A percentile compares a stretch with the other conserved stretches of the same genome.
Conservation (phyloP, 2,113 vertebrate genomes). For the Macrotis lagotis region DNA sequence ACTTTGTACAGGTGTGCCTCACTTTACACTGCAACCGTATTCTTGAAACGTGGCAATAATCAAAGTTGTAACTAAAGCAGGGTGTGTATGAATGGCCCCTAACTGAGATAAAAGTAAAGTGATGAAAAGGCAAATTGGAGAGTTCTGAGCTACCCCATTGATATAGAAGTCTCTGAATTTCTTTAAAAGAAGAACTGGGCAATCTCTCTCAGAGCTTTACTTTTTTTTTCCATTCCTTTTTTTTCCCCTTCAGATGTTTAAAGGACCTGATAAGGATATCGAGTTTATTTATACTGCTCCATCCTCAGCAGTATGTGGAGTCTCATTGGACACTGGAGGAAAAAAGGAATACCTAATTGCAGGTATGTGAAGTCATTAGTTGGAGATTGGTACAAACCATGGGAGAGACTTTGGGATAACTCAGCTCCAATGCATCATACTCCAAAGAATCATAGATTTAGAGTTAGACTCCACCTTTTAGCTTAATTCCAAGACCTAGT, state of each 20-base stretch:
- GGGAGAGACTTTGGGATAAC: rapidly evolving
- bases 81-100: background rate
- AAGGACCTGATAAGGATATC: conserved; percentile 90
- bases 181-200: background rate
- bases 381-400: background rate
- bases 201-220: rapidly evolving
- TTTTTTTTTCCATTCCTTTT: rapidly evolving
- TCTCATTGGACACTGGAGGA: conserved; percentile 88
- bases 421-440: background rate
- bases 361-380: conserved; percentile 80
- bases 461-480: background rate
- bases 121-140: background rate
- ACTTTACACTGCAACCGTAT: background rate
- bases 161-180: rapidly evolving
- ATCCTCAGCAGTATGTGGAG: conserved; percentile 91
- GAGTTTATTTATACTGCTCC: conserved; percentile 93
- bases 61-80: background rate
- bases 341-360: conserved; percentile 96
- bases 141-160: background rate
- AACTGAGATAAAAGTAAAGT: too few relatives aligned
- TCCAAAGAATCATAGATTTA: background rate
- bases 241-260: conserved; percentile 91
- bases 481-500: background rate
- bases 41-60: background rate
- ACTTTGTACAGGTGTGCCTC: background rate